Evolutionary conservation across 2,888 invertebrate genomes (phyloP).

Genomic region (Lycocerus yunnanus): DNA sequence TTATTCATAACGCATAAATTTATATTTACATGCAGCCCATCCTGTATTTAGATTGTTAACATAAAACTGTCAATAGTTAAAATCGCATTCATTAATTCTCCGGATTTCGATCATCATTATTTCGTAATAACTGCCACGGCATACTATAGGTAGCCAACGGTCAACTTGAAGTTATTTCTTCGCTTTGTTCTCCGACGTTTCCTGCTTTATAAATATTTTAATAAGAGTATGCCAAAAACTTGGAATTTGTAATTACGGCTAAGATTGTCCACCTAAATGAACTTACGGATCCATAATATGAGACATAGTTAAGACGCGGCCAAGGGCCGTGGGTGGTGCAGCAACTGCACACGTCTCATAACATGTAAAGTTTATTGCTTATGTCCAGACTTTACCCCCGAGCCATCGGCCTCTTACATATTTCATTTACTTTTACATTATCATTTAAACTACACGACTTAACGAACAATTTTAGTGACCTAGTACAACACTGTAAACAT

Average conservation of each 20-base stretch:
- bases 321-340: slow-evolving; percentile 37
- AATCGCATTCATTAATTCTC: slow-evolving; percentile 49
- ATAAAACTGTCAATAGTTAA: slow-evolving; percentile 53
- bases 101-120: slow-evolving; percentile 22
- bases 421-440: slow-evolving; percentile 36
- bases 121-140: slow-evolving; percentile 24
- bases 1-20: slow-evolving; percentile 54
- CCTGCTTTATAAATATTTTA: background rate
- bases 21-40: slow-evolving; percentile 48
- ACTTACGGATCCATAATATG: slow-evolving; percentile 10
- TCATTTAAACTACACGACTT: slow-evolving; percentile 28
- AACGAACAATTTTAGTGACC: slow-evolving; percentile 16
- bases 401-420: slow-evolving; percentile 36
- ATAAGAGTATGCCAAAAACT: background rate
- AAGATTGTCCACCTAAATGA: slow-evolving; percentile 5
- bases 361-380: slow-evolving; percentile 35
- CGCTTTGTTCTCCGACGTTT: background rate
- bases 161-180: background rate
- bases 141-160: background rate
- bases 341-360: slow-evolving; percentile 39
- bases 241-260: slow-evolving; percentile 21
- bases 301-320: slow-evolving; percentile 9
- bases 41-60: slow-evolving; percentile 51
- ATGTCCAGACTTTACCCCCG: slow-evolving; percentile 33
- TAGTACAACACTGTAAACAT: slow-evolving; percentile 10